Conservation (phyloP, 2,113 vertebrate genomes). For the Leptobrachium leishanense region DNA sequence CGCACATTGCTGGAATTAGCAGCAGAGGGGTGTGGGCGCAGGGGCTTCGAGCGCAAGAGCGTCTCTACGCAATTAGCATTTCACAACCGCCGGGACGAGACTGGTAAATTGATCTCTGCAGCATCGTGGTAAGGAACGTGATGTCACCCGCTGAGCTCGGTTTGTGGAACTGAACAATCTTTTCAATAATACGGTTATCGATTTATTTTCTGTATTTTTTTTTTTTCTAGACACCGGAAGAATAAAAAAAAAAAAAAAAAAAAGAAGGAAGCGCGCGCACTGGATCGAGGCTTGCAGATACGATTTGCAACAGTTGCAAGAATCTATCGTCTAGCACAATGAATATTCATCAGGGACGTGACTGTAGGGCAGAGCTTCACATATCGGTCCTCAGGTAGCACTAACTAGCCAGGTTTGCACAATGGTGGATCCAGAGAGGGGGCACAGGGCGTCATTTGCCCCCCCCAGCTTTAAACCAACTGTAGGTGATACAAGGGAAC, state of each 20-base stretch:
- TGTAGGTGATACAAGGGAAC: too few relatives aligned
- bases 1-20: not conserved
- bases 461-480: too few relatives aligned
- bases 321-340: not conserved
- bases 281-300: not conserved
- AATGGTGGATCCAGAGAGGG: too few relatives aligned
- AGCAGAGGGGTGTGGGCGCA: not conserved
- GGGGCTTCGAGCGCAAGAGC: not conserved
- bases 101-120: conserved; percentile 26
- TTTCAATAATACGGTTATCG: conserved; percentile 23
- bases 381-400: too few relatives aligned
- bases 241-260: too few relatives aligned
- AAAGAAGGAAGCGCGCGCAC: conserved; percentile 1
- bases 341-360: too few relatives aligned
- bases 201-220: conserved; percentile 8
- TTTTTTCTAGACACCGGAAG: not conserved
- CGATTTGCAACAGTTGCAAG: not conserved
- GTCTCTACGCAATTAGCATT: not conserved
- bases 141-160: conserved; percentile 24
- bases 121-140: conserved; percentile 9
- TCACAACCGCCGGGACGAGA: not conserved
- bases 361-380: too few relatives aligned
- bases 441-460: too few relatives aligned
- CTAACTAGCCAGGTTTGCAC: too few relatives aligned
- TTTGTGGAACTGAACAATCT: conserved; percentile 33